Percentiles rank a stretch among this genome's conserved stretches.
Conservation (phyloP, 2,113 vertebrate genomes). For the Caranx melampygus region DNA sequence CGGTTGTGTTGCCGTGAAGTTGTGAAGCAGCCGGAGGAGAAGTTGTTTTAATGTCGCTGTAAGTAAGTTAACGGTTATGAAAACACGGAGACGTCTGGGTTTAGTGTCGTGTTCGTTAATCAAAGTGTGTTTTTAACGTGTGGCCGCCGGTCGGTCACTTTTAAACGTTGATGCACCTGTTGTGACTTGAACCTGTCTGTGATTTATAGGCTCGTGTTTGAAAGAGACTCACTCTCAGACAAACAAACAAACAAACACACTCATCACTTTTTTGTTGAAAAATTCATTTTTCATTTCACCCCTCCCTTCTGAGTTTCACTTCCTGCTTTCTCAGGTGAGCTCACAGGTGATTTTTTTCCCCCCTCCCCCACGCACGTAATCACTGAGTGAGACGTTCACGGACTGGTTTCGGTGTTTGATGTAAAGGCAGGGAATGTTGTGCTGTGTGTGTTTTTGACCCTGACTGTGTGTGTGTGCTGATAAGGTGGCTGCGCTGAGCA, state of each 20-base stretch:
- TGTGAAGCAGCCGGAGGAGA: neutral
- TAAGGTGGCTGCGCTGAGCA: too few species aligned
- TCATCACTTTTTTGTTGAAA: neutral
- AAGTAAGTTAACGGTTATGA: fast-evolving
- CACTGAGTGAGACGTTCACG: neutral
- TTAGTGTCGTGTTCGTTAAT: fast-evolving
- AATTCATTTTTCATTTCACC: neutral
- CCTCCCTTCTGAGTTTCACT: constrained; percentile 62
- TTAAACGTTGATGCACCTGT: constrained; percentile 53
- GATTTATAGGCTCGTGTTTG: neutral
- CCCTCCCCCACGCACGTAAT: neutral
- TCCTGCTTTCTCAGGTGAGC: constrained; percentile 79
- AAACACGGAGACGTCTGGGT: fast-evolving
- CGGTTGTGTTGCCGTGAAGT: neutral
- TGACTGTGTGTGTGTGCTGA: constrained; percentile 9
- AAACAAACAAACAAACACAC: fast-evolving
- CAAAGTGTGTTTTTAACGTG: fast-evolving
- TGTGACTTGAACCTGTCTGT: constrained; percentile 13
- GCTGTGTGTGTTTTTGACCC: neutral
- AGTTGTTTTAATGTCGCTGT: neutral
- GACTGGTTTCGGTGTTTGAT: neutral
- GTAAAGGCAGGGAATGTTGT: neutral
- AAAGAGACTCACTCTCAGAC: too few species aligned
- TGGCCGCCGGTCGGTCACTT: neutral
- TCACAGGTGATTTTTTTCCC: constrained; percentile 65